Evolutionary conservation across 1,140 invertebrate genomes (phyloP).

Genomic region (Wasmannia auropunctata): DNA sequence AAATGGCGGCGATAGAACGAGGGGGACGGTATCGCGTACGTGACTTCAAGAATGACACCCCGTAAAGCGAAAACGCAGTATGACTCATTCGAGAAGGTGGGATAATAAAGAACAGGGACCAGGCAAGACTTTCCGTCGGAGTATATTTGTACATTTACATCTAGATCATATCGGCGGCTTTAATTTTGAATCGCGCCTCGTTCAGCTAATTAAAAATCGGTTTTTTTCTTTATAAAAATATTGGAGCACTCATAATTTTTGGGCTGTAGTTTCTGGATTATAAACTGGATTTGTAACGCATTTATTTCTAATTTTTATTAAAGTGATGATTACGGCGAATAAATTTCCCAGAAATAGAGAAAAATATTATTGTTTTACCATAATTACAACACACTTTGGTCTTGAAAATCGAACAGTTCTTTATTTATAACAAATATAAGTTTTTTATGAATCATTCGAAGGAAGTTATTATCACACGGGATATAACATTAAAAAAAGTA

Average conservation of each 20-base stretch:
- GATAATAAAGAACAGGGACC: conserved; percentile 33
- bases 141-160: background rate
- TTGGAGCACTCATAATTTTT: background rate
- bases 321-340: background rate
- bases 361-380: background rate
- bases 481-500: background rate
- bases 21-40: conserved; percentile 42
- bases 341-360: background rate
- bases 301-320: background rate
- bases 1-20: conserved; percentile 30
- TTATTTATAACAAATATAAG: background rate
- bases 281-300: background rate
- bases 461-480: background rate
- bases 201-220: background rate
- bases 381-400: background rate
- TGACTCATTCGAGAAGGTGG: conserved; percentile 51
- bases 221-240: background rate
- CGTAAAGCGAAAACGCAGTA: conserved; percentile 27
- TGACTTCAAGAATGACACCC: conserved; percentile 59
- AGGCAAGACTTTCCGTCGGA: conserved; percentile 28
- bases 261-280: background rate
- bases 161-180: background rate
- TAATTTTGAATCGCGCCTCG: background rate
- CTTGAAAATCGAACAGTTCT: background rate
- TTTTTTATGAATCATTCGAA: background rate